phyloP scores from a whole-genome alignment of 2,113 vertebrate genomes.

The Erpornis zantholeuca region DNA sequence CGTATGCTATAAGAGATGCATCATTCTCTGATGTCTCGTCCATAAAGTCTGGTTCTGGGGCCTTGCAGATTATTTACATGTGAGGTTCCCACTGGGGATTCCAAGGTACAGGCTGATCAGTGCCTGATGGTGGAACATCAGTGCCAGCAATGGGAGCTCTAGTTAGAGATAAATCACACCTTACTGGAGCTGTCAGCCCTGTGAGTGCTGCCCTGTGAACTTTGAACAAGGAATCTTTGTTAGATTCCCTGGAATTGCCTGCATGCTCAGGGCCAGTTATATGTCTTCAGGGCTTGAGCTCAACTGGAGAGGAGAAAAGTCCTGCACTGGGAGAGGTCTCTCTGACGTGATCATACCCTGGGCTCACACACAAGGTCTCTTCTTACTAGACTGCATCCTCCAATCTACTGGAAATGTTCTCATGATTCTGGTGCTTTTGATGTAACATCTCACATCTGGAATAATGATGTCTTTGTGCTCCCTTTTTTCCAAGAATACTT shows the following conservation, averaged over 20 bases:
- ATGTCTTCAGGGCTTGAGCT: neutral
- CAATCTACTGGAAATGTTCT: neutral
- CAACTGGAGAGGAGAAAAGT: neutral
- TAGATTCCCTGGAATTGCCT: neutral
- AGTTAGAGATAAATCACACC: neutral
- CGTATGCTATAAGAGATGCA: neutral
- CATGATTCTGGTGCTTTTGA: neutral
- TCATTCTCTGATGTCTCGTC: neutral
- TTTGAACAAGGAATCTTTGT: neutral
- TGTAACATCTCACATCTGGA: neutral
- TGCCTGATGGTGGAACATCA: neutral
- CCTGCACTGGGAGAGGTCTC: neutral
- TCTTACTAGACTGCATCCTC: neutral
- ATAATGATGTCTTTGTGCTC: neutral
- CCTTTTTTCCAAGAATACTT: neutral
- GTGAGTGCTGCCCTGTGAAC: neutral
- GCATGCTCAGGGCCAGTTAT: neutral
- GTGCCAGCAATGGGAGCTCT: neutral
- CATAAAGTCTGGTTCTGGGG: neutral
- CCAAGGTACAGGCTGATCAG: neutral
- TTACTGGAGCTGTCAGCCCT: neutral
- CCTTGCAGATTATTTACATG: neutral
- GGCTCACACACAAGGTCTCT: neutral
- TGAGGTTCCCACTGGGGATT: neutral
- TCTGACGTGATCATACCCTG: neutral